Percentiles rank a stretch among this genome's conserved stretches.
phyloP scores from a whole-genome alignment of 1,140 invertebrate genomes.

The Leguminivora glycinivorella region DNA sequence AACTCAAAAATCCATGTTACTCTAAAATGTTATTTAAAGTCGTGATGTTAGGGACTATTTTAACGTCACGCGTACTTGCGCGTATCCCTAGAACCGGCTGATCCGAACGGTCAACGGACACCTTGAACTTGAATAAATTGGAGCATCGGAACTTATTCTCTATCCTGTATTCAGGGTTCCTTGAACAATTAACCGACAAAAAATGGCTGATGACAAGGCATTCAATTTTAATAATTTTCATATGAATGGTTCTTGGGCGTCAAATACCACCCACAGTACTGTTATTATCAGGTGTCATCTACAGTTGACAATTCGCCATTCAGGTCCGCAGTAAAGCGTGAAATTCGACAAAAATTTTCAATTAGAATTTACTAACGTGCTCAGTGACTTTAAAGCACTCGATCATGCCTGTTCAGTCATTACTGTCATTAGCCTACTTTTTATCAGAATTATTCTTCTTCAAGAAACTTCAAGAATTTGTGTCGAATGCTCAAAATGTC shows the following conservation, averaged over 20 bases:
- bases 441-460: too few relatives aligned
- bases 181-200: not conserved
- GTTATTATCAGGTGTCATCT: not conserved
- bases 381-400: too few relatives aligned
- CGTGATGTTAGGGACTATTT: not conserved
- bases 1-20: conserved; percentile 36
- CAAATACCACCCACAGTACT: not conserved
- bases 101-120: conserved; percentile 28
- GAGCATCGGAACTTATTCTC: conserved; percentile 21
- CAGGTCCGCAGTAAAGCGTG: too few relatives aligned
- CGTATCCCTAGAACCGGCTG: conserved; percentile 27
- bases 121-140: conserved; percentile 45
- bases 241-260: not conserved
- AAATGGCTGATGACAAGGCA: not conserved
- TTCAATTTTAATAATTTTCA: not conserved
- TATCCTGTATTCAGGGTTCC: conserved; percentile 16
- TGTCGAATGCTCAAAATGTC: not conserved
- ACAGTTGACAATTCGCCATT: too few relatives aligned
- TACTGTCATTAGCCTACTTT: too few relatives aligned
- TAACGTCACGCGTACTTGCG: not conserved
- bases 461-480: not conserved
- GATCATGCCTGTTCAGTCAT: too few relatives aligned
- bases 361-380: too few relatives aligned
- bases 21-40: conserved; percentile 39
- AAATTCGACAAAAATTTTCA: too few relatives aligned